Evolutionary conservation across 2,888 invertebrate species (phyloP), one percentile per base, ranked within the genome.

Genomic region (Drosophila cognata): DNA sequence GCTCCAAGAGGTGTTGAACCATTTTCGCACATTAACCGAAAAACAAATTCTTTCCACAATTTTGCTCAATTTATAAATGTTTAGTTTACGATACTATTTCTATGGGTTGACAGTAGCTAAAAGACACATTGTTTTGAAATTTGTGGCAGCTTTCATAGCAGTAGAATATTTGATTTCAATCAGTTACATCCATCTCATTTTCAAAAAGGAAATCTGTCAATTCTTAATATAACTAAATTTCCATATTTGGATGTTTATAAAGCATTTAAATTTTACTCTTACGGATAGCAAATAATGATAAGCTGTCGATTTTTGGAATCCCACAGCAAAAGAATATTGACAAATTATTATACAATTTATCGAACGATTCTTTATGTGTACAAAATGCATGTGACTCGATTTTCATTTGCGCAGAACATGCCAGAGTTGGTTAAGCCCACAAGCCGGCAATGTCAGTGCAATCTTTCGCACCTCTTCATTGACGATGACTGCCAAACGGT

Each of bases 381-480:
- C 18, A 25, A 53, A 53, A 29, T 52, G 16, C 16, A 35, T 16
- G 16, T 25, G 33, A 53, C 11, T 59, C 18, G 11, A 29, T 35
- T n/a, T 64, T 11, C 18, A 29, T 41, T 28, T 64, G 18, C 41
- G n/a, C 10, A 16, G 35, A 36, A 18, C 21, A 52, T 31, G 52
- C 13, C 52, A 18, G 10, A 38, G 36, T 38, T 38, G 38, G 55
- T 31, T 57, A 31, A 31, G 43, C 13, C 43, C 13, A 46, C 16
- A 21, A 13, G 21, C 25, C 25, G 43, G 35, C 43, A 51, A 29
- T 43, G 52, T 29, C 36, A n/a, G n/a, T 28, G 28, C 43, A 51
- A 48, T 66, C 63, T 73, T 82, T 81, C 71, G 48, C 81, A 82
- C 77, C 74, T 71, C 50, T 53, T 35, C 35, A 38, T 36, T 43